Evolutionary conservation across 2,113 vertebrate species (phyloP).

Genomic region (Varanus salvator): DNA sequence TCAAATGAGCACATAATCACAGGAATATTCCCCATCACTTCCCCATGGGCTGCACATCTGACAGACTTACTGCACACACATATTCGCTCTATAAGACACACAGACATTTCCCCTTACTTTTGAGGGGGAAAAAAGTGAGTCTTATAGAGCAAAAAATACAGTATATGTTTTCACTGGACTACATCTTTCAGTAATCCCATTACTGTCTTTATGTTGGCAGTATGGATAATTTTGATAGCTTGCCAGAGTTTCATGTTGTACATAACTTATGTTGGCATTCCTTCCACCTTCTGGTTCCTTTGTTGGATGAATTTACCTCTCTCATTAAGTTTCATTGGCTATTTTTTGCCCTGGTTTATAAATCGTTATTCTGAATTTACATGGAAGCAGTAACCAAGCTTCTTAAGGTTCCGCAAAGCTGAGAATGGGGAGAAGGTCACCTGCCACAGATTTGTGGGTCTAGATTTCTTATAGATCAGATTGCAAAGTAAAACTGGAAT

Average conservation of each 20-base stretch:
- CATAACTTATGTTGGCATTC: neutral
- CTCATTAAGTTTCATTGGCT: neutral
- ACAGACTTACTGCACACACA: too few species aligned
- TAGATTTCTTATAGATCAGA: constrained; percentile 28
- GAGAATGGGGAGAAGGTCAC: constrained; percentile 5
- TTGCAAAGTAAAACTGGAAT: constrained; percentile 11
- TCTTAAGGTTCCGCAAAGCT: neutral
- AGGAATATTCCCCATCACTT: too few species aligned
- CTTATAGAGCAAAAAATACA: too few species aligned
- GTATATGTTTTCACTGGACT: neutral
- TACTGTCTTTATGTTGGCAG: neutral
- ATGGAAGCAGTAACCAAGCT: neutral
- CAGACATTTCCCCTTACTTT: too few species aligned
- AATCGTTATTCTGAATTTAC: neutral
- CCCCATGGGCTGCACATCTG: too few species aligned
- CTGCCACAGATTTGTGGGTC: neutral
- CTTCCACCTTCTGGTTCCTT: neutral
- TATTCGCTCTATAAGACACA: too few species aligned
- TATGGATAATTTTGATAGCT: neutral
- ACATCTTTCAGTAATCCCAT: neutral
- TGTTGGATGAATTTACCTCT: neutral
- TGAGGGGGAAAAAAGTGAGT: too few species aligned
- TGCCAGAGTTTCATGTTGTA: neutral
- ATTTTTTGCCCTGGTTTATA: neutral
- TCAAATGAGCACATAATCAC: too few species aligned